Conservation (phyloP, 2,797 vertebrate genomes). For the Schizopygopsis pylzovi region DNA sequence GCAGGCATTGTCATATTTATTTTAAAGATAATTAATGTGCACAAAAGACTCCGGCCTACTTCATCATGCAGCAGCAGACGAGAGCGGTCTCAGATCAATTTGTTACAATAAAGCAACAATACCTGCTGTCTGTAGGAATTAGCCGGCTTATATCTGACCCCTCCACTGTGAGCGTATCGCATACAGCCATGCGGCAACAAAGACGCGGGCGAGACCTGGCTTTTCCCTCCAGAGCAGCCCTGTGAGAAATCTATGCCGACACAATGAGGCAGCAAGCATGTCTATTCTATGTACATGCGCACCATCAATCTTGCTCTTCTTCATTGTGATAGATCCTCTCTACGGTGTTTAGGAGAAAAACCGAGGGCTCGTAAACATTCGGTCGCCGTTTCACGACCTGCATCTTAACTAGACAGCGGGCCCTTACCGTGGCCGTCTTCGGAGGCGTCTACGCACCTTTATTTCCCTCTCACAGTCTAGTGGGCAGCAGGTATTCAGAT, state of each 20-base stretch:
- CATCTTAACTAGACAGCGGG: slow-evolving; percentile 39
- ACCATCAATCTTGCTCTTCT: slow-evolving; percentile 45
- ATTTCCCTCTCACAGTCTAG: slow-evolving; percentile 27
- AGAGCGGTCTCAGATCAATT: slow-evolving; percentile 53
- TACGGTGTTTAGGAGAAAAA: slow-evolving; percentile 37
- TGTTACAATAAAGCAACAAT: slow-evolving; percentile 60
- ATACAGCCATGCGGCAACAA: slow-evolving; percentile 34
- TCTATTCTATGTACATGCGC: slow-evolving; percentile 20
- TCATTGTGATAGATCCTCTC: slow-evolving; percentile 44
- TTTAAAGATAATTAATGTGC: slow-evolving; percentile 65
- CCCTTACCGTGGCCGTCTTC: not conserved
- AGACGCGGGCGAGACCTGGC: not conserved
- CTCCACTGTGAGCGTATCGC: not conserved
- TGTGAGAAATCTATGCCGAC: slow-evolving; percentile 16
- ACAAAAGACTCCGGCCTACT: slow-evolving; percentile 53
- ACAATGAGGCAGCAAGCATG: slow-evolving; percentile 21
- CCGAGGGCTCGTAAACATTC: slow-evolving; percentile 49
- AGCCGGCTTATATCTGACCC: slow-evolving; percentile 37
- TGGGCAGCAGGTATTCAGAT: slow-evolving; percentile 28
- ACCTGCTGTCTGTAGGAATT: slow-evolving; percentile 54
- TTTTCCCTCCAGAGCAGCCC: slow-evolving; percentile 26
- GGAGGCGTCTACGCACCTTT: slow-evolving; percentile 7
- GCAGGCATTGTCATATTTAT: slow-evolving; percentile 60
- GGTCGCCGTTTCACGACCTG: slow-evolving; percentile 1
- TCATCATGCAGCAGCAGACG: slow-evolving; percentile 41